Evolutionary conservation across 2,113 vertebrate species (phyloP), one percentile per base, ranked within the genome.

Genomic region (Ptilonorhynchus violaceus): DNA sequence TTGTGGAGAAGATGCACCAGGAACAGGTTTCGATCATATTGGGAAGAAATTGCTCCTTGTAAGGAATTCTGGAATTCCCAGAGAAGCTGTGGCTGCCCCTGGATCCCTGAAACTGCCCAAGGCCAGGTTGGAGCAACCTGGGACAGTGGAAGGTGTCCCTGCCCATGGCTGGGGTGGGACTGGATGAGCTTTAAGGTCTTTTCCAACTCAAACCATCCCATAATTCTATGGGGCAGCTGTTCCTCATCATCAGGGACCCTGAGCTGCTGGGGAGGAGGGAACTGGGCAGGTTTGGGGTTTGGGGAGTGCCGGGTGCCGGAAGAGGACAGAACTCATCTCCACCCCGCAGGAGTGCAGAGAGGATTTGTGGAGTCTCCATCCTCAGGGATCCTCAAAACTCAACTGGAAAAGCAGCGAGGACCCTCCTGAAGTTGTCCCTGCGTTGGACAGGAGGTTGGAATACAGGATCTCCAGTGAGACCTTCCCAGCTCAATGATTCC

Each of bases 401-500:
- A 15, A 33, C n/a, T n/a, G 33, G 55, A 22, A 58, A 19, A 31
- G 20, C 21, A 31, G 12, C 13, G 9, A 21, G n/a, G 33, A 33
- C 55, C 55, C 55, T n/a, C 55, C 55, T 58, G 33, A 4, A 13
- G 31, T 13, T n/a, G 20, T n/a, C 55, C 33, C 20, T n/a, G 46
- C 39, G 49, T 62, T 25, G 27, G 25, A 27, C 6, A n/a, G 18
- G 25, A 27, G 9, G 2, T 58, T 37, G 62, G 39, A 21, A 35
- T 15, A 3, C 22, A 13, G 0, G 0, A 11, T 70, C 44, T 63
- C 67, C 9, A 46, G 46, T 46, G 46, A 46, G 46, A 46, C 46
- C 46, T 19, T 46, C 19, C 46, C 46, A 3, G 0, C 35, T 69
- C 39, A 31, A 0, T 35, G 5, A 0, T 19, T 22, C 67, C 7